These are phyloP conservation scores for Porphyrio hochstetteri DNA, from an alignment of 2,113 vertebrate species.

Conservation along the genomic window DNA sequence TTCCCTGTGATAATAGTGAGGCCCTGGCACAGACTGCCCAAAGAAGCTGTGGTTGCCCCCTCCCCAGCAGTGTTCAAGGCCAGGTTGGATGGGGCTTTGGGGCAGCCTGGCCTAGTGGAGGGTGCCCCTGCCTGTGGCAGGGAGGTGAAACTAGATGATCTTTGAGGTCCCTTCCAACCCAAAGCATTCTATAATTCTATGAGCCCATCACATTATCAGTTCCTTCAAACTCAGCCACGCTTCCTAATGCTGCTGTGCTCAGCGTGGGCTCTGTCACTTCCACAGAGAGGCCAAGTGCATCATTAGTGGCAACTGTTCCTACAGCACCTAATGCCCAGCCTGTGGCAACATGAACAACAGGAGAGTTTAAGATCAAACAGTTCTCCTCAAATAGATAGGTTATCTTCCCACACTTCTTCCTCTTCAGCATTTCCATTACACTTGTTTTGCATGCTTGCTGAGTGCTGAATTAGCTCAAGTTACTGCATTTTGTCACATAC, in stretches of 20 bases:
- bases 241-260: background rate
- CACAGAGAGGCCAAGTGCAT: background rate
- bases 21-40: no score
- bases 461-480: background rate
- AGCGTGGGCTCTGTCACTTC: accelerated
- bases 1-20: no score
- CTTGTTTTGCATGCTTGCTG: background rate
- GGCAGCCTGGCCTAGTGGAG: no score
- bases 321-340: background rate
- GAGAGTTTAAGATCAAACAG: background rate
- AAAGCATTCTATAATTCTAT: no score
- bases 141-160: no score
- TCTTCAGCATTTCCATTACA: background rate
- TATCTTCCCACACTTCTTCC: background rate
- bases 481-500: background rate
- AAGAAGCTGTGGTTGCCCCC: no score
- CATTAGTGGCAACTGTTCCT: background rate
- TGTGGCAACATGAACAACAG: background rate
- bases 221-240: background rate
- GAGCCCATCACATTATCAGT: background rate
- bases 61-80: no score
- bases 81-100: no score
- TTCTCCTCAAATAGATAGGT: background rate
- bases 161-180: no score
- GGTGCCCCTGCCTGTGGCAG: no score